phyloP scores from a whole-genome alignment of 2,888 invertebrate species.

The Trypoxylon attenuatum region DNA sequence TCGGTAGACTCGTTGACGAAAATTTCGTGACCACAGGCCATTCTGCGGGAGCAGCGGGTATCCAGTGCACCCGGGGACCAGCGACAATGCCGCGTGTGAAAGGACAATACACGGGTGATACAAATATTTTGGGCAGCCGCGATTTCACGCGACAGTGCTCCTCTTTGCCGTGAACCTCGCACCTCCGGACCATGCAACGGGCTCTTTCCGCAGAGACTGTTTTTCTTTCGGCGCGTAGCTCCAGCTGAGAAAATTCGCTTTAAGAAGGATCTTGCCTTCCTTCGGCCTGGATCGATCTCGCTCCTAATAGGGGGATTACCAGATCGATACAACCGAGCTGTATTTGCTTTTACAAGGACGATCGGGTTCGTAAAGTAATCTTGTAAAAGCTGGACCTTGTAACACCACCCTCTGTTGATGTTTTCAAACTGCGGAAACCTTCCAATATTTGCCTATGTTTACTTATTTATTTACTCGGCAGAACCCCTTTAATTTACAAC shows the following conservation, averaged over 20 bases:
- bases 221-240: neutral
- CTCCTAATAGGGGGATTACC: conserved; percentile 22
- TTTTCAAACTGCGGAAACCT: too few relatives aligned
- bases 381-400: too few relatives aligned
- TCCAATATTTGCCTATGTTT: too few relatives aligned
- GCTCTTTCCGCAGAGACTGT: conserved; percentile 10
- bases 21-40: conserved; percentile 59
- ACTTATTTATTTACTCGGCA: too few relatives aligned
- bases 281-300: conserved; percentile 6
- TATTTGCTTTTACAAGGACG: too few relatives aligned
- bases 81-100: conserved; percentile 40
- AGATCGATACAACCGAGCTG: neutral
- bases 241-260: conserved; percentile 41
- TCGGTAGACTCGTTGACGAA: conserved; percentile 47
- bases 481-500: too few relatives aligned
- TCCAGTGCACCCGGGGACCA: conserved; percentile 26
- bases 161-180: conserved; percentile 19
- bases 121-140: conserved; percentile 67
- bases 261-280: neutral
- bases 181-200: neutral
- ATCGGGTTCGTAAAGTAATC: too few relatives aligned
- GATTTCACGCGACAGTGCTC: conserved; percentile 61
- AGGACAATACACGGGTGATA: conserved; percentile 54
- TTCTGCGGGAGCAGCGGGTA: conserved; percentile 38
- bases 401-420: too few relatives aligned